A percentile compares a stretch with the other conserved stretches of the same genome.
These are phyloP conservation scores for Crocodylus rhombifer DNA, from an alignment of 2,797 vertebrate species.

Conservation along the genomic window DNA sequence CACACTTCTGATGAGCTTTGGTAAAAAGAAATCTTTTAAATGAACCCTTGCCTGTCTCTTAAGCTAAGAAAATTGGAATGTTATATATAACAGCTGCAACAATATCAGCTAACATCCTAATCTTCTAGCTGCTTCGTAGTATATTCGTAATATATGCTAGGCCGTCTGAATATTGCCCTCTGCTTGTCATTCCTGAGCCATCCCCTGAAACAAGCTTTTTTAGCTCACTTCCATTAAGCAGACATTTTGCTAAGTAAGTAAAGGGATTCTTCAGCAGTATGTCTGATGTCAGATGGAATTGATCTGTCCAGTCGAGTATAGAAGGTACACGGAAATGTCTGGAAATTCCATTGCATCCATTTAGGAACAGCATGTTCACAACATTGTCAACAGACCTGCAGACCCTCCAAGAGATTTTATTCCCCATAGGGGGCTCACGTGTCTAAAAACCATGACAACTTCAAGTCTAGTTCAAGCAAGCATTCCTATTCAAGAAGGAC, in stretches of 20 bases:
- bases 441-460: accelerated
- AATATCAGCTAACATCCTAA: neutral
- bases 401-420: neutral
- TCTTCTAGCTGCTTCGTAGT: neutral
- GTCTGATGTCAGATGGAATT: neutral
- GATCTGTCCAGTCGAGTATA: neutral
- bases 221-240: neutral
- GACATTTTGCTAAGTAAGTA: neutral
- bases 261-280: neutral
- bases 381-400: accelerated
- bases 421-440: neutral
- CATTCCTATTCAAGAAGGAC: neutral
- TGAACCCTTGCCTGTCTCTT: conserved; percentile 11
- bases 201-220: neutral
- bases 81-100: conserved; percentile 13
- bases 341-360: neutral
- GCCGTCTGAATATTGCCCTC: neutral
- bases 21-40: conserved; percentile 37
- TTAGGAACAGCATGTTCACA: neutral
- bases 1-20: neutral
- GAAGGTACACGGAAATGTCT: neutral
- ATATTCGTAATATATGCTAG: accelerated
- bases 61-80: conserved; percentile 3
- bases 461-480: neutral
- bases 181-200: neutral